Base-by-base conservation (phyloP, 2,888 invertebrate genomes). In the Agonopterix heracliana region DNA sequence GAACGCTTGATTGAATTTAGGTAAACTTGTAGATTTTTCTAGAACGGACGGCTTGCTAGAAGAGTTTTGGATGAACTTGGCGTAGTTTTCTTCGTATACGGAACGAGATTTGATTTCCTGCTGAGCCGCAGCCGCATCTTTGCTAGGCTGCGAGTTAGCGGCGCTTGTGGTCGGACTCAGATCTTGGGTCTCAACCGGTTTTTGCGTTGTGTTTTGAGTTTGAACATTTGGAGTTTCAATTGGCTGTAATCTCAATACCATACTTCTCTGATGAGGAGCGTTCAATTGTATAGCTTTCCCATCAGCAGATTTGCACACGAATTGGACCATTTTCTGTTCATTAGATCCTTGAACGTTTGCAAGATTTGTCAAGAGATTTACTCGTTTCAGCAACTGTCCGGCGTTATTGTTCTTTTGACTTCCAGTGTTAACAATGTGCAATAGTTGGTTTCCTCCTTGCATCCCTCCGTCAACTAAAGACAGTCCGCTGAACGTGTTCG, bases 1-100 rank as follows among this genome's bases (percentile, higher is more conserved):
- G 71, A 94, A 94, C 0, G 93, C 94, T 77, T 94, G 94, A 67
- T 94, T 93, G 69, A 94, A 94, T 75, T 94, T 94, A 2, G 94
- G 94, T 52, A 94, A 78, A 48, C 90, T 87, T 9, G 89, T 89
- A 7, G 81, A 71, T 61, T 88, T 86, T 63, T 90, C 90, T 41
- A 73, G 60, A 45, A 63, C 55, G 9, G 68, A 47, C 14, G 74
- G 63, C 64, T 84, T 84, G 38, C 65, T 71, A 34, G 79, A 74
- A 0, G 82, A 74, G 49, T 75, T 81, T 62, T 90, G 90, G 55
- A 90, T 85, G 61, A 90, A 89, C 64, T 90, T 90, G 0, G 90
- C 88, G 59, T 88, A 90, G 57, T 89, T 90, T 68, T 90, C 90
- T 71, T 90, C 90, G 54, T 89, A 90, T 9, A 86, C 74, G 1